A percentile compares a stretch with the other conserved stretches of the same genome.
Conservation (phyloP, 2,113 vertebrate species). For the Hypanus sabinus region DNA sequence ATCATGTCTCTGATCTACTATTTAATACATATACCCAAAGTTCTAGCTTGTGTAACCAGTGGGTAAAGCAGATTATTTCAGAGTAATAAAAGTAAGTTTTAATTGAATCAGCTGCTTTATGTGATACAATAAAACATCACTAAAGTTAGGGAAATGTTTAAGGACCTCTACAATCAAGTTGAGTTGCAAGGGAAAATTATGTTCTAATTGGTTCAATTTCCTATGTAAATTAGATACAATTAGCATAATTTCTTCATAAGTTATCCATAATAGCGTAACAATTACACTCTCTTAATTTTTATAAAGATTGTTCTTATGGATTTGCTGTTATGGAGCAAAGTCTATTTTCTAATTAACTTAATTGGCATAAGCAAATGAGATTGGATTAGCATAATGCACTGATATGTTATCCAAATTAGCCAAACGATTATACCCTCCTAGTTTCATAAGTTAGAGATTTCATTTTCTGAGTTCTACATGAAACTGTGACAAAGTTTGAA, state of each 20-base stretch:
- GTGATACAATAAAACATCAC: neutral
- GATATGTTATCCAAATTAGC: slow-evolving; percentile 36
- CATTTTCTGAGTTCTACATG: neutral
- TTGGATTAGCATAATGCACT: slow-evolving; percentile 32
- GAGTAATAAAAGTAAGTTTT: neutral
- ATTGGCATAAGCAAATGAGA: slow-evolving; percentile 37
- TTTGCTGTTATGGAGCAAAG: slow-evolving; percentile 31
- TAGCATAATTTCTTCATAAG: slow-evolving; percentile 37
- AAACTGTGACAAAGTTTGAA: slow-evolving; percentile 9
- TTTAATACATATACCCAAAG: neutral
- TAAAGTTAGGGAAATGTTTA: neutral
- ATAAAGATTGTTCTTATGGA: slow-evolving; percentile 36
- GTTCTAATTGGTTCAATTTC: slow-evolving; percentile 34
- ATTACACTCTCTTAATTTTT: slow-evolving; percentile 36
- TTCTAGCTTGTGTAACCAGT: neutral
- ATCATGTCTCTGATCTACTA: too few relatives aligned
- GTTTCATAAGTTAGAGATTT: slow-evolving; percentile 30
- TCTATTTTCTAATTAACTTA: slow-evolving; percentile 36
- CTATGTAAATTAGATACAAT: slow-evolving; percentile 32
- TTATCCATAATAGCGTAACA: slow-evolving; percentile 30
- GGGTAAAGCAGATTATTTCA: neutral
- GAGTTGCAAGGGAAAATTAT: slow-evolving; percentile 35
- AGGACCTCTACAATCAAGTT: neutral
- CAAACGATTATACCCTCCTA: slow-evolving; percentile 33
- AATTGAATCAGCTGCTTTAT: slow-evolving; percentile 15